These are phyloP conservation scores for Pachyseris speciosa DNA, from an alignment of 64 coral and sea anemone species.

Conservation along the genomic window DNA sequence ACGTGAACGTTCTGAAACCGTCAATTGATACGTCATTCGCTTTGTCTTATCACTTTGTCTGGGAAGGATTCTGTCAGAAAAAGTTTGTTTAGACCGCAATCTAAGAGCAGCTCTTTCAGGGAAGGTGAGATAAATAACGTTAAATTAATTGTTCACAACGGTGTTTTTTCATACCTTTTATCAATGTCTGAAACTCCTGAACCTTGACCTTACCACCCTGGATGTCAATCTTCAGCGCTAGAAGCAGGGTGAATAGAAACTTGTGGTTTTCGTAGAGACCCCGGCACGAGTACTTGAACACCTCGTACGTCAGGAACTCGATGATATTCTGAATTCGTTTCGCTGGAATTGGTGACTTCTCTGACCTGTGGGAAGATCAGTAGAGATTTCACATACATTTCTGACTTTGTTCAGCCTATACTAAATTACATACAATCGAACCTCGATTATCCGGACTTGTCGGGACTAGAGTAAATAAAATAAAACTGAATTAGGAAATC, in stretches of 20 bases:
- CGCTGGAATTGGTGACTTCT: constrained; percentile 94
- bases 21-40: not conserved
- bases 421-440: too few species aligned
- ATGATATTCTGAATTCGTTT: constrained; percentile 99
- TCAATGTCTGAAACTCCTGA: constrained; percentile 88
- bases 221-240: constrained; percentile 98
- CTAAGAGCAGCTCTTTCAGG: not conserved
- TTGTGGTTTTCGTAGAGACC: constrained; percentile 98
- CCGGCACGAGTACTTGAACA: constrained; percentile 94
- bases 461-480: too few species aligned
- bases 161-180: constrained; percentile 73
- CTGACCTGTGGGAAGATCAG: constrained; percentile 57
- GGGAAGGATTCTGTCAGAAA: too few species aligned
- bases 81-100: not conserved
- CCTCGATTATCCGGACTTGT: too few species aligned
- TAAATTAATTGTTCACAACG: not conserved
- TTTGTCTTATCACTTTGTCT: too few species aligned
- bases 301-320: constrained; percentile 95
- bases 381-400: not conserved
- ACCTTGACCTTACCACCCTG: constrained; percentile 85
- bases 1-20: not conserved
- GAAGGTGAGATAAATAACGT: not conserved
- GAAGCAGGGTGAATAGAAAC: constrained; percentile 91
- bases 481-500: too few species aligned
- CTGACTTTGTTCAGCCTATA: too few species aligned